A percentile compares a stretch with the other conserved stretches of the same genome.
Conservation (phyloP, 2,888 invertebrate genomes). For the Campoplex nolae region DNA sequence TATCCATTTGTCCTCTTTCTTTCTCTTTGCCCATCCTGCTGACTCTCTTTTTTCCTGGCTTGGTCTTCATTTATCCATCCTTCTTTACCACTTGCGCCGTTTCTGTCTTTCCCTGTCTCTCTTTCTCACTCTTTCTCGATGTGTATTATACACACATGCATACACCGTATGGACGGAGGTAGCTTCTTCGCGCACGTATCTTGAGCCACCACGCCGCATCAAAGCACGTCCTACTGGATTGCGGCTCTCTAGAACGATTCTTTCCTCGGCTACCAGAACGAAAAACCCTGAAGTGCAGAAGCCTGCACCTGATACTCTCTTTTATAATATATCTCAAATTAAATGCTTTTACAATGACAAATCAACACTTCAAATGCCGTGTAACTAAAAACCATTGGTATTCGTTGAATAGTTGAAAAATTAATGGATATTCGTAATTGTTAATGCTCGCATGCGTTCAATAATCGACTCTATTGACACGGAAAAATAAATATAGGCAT, state of each 20-base stretch:
- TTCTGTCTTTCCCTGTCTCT: conserved; percentile 15
- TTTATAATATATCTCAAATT: neutral
- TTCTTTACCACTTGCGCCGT: conserved; percentile 27
- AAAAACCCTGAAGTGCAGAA: conserved; percentile 49
- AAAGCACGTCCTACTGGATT: conserved; percentile 84
- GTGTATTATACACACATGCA: conserved; percentile 71
- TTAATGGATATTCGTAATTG: neutral
- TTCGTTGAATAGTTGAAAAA: neutral
- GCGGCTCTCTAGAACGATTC: conserved; percentile 79
- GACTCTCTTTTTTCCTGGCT: conserved; percentile 19
- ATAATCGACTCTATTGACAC: neutral
- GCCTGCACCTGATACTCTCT: neutral
- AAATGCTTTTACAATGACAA: neutral
- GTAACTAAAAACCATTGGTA: neutral
- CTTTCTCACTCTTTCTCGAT: conserved; percentile 32
- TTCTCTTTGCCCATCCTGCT: neutral
- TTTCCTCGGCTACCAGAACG: conserved; percentile 74
- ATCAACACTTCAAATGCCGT: neutral
- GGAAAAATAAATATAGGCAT: no score
- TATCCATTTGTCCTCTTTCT: conserved; percentile 20
- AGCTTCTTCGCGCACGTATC: conserved; percentile 83
- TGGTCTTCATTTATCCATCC: neutral
- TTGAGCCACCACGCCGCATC: conserved; percentile 83
- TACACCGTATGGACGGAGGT: conserved; percentile 81
- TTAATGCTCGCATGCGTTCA: neutral